Base-by-base conservation (phyloP, 2,113 vertebrate species). In the Nymphicus hollandicus region DNA sequence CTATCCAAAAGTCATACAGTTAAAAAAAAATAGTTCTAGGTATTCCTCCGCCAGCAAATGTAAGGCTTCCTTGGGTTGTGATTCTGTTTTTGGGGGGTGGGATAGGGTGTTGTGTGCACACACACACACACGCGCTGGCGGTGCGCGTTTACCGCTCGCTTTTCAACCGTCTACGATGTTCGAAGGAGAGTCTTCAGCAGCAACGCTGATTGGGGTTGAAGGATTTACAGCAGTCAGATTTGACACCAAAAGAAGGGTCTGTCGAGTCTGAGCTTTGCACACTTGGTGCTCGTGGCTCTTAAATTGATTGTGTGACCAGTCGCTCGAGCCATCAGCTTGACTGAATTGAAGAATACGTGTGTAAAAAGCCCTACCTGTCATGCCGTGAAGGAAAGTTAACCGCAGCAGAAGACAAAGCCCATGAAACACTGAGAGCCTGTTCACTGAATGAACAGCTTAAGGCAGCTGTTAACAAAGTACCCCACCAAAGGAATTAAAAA, bases 371-470 rank as follows among this genome's bases (percentile, higher is more conserved):
- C 91, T 88, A 92, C 74, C 81, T 91, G 92, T 83, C 94, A 86
- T 35, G 86, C 93, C 92, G 58, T 81, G 47, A 95, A 83, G 93
- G 86, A 78, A 96, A 93, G 89, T 55, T 87, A 79, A 94, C 43
- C 60, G 52, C 56, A 93, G 91, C 93, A 95, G 92, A 98, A 94
- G 95, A 97, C 80, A 84, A 94, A 96, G 94, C 95, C 97, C 82
- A 58, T 55, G 91, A 93, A 97, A 97, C 90, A 88, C 92, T 88
- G 86, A 94, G 96, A 95, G 96, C 95, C 94, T 97, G 97, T 98
- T 93, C 97, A 97, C 91, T 92, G 94, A 97, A 88, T 68, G 91
- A 97, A 97, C 96, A 97, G 97, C 95, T 95, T 96, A 96, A 97
- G 96, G 97, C 93, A 95, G 97, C 97, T 95, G 93, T 96, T 92